phyloP scores from a whole-genome alignment of 2,797 vertebrate species.

The Pseudochromis fuscus region DNA sequence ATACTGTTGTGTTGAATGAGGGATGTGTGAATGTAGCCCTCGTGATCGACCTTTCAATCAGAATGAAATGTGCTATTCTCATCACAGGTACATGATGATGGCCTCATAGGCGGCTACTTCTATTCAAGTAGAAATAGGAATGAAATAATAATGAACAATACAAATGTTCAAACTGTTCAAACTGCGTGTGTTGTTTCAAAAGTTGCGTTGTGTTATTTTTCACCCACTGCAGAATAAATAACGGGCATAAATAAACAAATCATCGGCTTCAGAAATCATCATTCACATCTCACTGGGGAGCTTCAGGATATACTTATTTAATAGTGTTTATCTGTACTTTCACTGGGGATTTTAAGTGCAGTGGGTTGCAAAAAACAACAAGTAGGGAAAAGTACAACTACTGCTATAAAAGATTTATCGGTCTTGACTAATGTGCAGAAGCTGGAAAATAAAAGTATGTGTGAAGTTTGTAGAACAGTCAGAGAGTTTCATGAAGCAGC shows the following conservation, averaged over 20 bases:
- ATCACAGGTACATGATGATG: background rate
- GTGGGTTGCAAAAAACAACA: background rate
- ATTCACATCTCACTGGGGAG: no score
- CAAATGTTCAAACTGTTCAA: background rate
- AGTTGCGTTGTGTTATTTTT: background rate
- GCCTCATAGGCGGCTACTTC: background rate
- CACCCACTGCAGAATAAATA: background rate
- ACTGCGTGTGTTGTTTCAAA: background rate
- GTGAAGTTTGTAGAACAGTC: background rate
- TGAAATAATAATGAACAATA: background rate
- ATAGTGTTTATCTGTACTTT: background rate
- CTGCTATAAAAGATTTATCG: conserved; percentile 11
- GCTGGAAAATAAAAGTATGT: background rate
- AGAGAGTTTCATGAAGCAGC: background rate
- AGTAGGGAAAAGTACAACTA: conserved; percentile 15
- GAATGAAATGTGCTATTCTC: conserved; percentile 5
- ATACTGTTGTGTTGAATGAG: conserved; percentile 19
- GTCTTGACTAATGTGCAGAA: background rate
- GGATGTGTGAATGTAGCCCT: conserved; percentile 1
- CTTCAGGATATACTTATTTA: background rate
- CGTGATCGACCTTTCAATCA: conserved; percentile 18
- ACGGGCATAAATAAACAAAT: background rate
- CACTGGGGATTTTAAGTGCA: background rate
- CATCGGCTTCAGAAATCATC: no score
- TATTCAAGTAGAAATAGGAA: background rate